Evolutionary conservation across 2,797 vertebrate genomes (phyloP).

Genomic region (Furcifer pardalis): DNA sequence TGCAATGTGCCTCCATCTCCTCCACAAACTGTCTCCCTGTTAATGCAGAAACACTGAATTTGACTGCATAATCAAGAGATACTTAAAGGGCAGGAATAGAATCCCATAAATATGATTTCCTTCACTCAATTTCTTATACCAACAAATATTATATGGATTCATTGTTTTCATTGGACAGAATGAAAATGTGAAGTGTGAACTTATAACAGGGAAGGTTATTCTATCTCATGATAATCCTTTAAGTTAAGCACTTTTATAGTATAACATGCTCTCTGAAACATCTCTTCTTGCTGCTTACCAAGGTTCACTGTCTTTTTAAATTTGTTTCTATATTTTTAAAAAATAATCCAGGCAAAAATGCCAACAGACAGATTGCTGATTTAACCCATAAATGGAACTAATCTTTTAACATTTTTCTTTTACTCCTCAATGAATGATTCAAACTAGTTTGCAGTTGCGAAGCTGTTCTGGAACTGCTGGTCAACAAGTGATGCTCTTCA

Average conservation of each 20-base stretch:
- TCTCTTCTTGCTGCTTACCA: conserved; percentile 8
- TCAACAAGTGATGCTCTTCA: neutral
- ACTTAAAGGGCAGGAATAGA: conserved; percentile 16
- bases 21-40: conserved; percentile 34
- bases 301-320: conserved; percentile 43
- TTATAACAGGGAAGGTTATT: conserved; percentile 29
- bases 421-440: conserved; percentile 22
- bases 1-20: conserved; percentile 35
- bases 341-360: conserved; percentile 32
- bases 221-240: conserved; percentile 39
- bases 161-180: conserved; percentile 23
- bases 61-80: conserved; percentile 32
- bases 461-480: neutral
- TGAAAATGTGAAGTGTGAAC: conserved; percentile 40
- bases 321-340: conserved; percentile 36
- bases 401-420: neutral
- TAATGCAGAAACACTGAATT: neutral
- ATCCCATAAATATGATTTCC: neutral
- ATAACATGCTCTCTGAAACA: conserved; percentile 31
- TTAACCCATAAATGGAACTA: conserved; percentile 36
- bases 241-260: conserved; percentile 35
- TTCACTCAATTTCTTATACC: conserved; percentile 2
- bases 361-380: conserved; percentile 41
- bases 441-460: neutral
- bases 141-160: conserved; percentile 21